Evolutionary conservation across 30 jellyfish, hydroid and myxozoan genomes (phyloP), one percentile per base, ranked within the genome.

Genomic region (Hydra vulgaris): DNA sequence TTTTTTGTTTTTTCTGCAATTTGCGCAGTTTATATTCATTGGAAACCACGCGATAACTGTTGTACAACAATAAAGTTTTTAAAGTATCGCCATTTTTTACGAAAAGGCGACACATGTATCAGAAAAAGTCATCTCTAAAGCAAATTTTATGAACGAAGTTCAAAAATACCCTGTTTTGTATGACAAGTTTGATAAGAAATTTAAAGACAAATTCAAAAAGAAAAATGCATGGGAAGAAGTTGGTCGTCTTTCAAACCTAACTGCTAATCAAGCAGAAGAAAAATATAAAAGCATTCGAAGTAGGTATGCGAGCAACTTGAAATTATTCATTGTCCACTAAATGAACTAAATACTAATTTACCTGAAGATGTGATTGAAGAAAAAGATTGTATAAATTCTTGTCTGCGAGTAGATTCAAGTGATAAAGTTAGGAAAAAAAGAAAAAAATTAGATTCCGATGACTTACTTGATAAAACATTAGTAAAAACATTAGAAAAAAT

Each of bases 161-260:
- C 61, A 82, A 55, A 71, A 83, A 26, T 74, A 25, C 72, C 88
- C 79, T 0, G 70, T 71, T 19, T 53, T 80, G 19, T 81, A 80
- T 69, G 87, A 80, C 83, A 80, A 55, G 72, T 68, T 52, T 20
- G 26, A 17, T n/a, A 24, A 26, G 71, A 85, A 69, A 15, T 80
- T 70, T 55, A 68, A 80, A 25, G 83, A 70, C 53, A 80, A 66
- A 22, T 23, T 15, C 1, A 69, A 20, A 52, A 81, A 81, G 55
- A n/a, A 53, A 53, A 81, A 76, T 40, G 82, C 86, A 74, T 83
- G 88, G 90, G 74, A 75, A 66, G 88, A 26, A 27, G 53, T 83
- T 52, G 90, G 12, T 20, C 54, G 66, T 19, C 27, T 73, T 5
- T 21, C 66, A 23, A 19, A 26, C 22, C 8, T 73, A 73, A 4